Evolutionary conservation across 1,140 invertebrate species (phyloP), one percentile per base, ranked within the genome.

Genomic region (Meloidogyne hapla): DNA sequence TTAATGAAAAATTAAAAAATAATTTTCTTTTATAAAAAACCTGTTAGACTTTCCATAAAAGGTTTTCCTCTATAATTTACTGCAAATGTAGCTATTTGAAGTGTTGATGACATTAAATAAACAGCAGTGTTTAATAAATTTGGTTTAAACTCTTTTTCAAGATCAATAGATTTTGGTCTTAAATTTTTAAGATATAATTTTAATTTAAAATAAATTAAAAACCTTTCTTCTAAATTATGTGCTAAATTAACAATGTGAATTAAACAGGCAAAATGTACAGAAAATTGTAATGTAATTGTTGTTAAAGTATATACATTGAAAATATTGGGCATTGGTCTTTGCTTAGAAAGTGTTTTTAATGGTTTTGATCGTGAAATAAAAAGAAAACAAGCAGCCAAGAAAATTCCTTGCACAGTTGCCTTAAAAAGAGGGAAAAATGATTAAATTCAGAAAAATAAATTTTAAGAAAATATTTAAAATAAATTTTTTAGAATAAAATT

Each of bases 291-390:
- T 13, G 97, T 88, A 28, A 99, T 96, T 13, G 97, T 99, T 69
- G 94, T 89, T 73, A 99, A 91, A 0, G 96, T 99, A 87, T 99
- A 99, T 10, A 94, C 86, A 89, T 99, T 99, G 88, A 99, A 99
- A 80, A 99, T 99, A 88, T 99, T 99, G 65, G 97, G 94, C 80
- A 99, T 89, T 25, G 97, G 97, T 67, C 96, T 91, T 87, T 96
- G 91, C 86, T 93, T 93, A 0, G 96, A 98, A 42, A 99, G 88
- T 0, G 91, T 92, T 88, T 94, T 95, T 69, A 99, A 87, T 0
- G 97, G 97, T 92, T 98, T 98, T 33, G 96, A 98, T 84, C 95
- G 90, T 5, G 96, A 98, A 87, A 99, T 98, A 85, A 98, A 99
- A 28, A 99, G 90, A 87, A 99, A 99, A 88, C 96, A 99, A 0